phyloP scores from a whole-genome alignment of 2,797 vertebrate genomes.

The Xenopus petersii region DNA sequence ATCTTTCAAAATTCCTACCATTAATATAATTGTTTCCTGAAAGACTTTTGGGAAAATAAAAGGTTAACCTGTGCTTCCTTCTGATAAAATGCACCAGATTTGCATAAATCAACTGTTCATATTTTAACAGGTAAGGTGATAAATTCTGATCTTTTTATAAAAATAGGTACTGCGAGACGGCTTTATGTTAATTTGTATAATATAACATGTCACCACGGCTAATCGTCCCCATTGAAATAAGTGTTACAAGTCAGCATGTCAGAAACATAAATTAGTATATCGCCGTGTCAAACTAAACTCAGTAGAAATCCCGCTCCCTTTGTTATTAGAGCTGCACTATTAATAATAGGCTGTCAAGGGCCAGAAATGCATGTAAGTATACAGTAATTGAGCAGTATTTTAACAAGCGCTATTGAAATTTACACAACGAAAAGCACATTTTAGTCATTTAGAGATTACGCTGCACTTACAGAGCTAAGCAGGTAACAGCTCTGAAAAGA shows the following conservation, averaged over 20 bases:
- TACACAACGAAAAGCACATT: conserved; percentile 16
- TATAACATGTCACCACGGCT: conserved; percentile 32
- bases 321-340: conserved; percentile 27
- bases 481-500: conserved; percentile 12
- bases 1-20: no score
- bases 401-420: conserved; percentile 28
- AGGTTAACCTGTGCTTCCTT: conserved; percentile 16
- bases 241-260: conserved; percentile 41
- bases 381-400: conserved; percentile 21
- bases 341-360: conserved; percentile 30
- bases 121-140: conserved; percentile 43
- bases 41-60: neutral
- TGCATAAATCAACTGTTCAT: conserved; percentile 41
- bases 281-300: conserved; percentile 30
- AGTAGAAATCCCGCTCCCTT: conserved; percentile 3
- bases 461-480: conserved; percentile 17
- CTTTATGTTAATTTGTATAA: conserved; percentile 42
- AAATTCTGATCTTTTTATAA: conserved; percentile 28
- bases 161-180: conserved; percentile 29
- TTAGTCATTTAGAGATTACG: conserved; percentile 37
- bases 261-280: conserved; percentile 46
- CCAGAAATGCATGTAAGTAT: neutral
- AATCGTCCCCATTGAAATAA: conserved; percentile 17
- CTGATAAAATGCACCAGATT: conserved; percentile 10
- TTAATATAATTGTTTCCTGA: no score